Percentiles rank a stretch among this genome's conserved stretches.
Evolutionary conservation across 2,888 invertebrate species (phyloP).

Genomic region (Agapetus fuscipes): DNA sequence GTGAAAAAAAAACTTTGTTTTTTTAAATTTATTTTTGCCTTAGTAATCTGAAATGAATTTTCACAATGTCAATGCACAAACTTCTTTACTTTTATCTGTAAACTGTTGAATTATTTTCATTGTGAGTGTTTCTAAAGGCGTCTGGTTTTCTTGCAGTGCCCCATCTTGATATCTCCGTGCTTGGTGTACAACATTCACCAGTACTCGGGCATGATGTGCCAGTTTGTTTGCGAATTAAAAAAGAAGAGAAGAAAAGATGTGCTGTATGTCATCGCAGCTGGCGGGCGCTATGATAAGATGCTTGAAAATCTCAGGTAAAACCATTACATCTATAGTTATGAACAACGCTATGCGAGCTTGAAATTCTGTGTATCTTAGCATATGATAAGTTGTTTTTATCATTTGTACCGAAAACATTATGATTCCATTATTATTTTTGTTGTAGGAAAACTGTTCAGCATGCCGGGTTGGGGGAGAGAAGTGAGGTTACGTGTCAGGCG

Average conservation of each 20-base stretch:
- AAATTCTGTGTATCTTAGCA: too few species aligned
- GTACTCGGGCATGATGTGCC: slow-evolving; percentile 51
- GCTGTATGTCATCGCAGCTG: slow-evolving; percentile 70
- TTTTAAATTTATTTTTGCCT: too few species aligned
- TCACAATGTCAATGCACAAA: too few species aligned
- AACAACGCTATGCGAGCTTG: too few species aligned
- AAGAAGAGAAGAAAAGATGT: slow-evolving; percentile 40
- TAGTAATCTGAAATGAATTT: too few species aligned
- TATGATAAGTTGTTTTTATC: background rate
- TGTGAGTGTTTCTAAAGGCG: too few species aligned
- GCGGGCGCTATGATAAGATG: slow-evolving; percentile 83
- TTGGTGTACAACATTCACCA: slow-evolving; percentile 43
- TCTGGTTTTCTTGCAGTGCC: slow-evolving; percentile 45
- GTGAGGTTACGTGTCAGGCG: slow-evolving; percentile 26
- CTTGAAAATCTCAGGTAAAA: slow-evolving; percentile 59
- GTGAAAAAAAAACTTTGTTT: too few species aligned
- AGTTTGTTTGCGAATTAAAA: slow-evolving; percentile 49
- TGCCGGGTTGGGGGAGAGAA: slow-evolving; percentile 28
- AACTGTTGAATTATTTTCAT: too few species aligned
- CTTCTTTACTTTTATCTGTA: too few species aligned
- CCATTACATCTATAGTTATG: too few species aligned
- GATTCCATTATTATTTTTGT: slow-evolving; percentile 5
- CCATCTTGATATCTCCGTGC: slow-evolving; percentile 43
- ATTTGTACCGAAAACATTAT: too few species aligned
- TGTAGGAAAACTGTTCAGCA: slow-evolving; percentile 32